Percentiles rank a stretch among this genome's conserved stretches.
Evolutionary conservation across 2,113 vertebrate genomes (phyloP).

Genomic region (Mus musculus): DNA sequence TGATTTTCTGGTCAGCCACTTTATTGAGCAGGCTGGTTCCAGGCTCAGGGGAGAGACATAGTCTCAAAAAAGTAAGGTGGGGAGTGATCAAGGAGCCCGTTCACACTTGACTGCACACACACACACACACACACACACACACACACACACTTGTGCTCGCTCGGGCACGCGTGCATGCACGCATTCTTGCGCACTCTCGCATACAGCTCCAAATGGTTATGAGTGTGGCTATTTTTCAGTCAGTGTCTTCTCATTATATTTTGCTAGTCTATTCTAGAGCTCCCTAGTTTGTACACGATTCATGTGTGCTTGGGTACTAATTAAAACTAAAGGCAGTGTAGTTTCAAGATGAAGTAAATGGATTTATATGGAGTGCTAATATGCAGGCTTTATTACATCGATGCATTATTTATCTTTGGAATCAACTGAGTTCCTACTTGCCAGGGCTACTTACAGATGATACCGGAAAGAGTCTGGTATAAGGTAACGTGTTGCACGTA

Average conservation of each 20-base stretch:
- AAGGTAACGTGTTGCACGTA: neutral
- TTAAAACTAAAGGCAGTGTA: constrained; percentile 53
- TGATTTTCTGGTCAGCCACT: no score
- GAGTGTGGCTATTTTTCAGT: neutral
- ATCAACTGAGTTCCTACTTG: neutral
- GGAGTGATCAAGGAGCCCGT: neutral
- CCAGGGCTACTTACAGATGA: neutral
- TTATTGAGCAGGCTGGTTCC: no score
- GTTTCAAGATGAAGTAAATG: constrained; percentile 51
- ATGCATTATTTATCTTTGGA: constrained; percentile 16
- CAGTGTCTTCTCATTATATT: constrained; percentile 27
- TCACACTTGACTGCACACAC: neutral
- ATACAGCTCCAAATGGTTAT: neutral
- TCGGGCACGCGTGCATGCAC: no score
- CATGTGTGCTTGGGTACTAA: constrained; percentile 38
- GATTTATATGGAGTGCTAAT: neutral
- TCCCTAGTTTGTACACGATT: neutral
- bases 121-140: neutral
- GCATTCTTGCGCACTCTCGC: neutral
- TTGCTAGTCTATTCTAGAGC: neutral
- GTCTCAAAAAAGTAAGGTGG: neutral
- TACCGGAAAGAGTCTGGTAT: neutral
- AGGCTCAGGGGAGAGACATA: neutral
- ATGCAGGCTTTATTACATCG: neutral
- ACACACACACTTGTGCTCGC: neutral